phyloP scores from a whole-genome alignment of 2,797 vertebrate genomes.

The Acanthurus tractus region DNA sequence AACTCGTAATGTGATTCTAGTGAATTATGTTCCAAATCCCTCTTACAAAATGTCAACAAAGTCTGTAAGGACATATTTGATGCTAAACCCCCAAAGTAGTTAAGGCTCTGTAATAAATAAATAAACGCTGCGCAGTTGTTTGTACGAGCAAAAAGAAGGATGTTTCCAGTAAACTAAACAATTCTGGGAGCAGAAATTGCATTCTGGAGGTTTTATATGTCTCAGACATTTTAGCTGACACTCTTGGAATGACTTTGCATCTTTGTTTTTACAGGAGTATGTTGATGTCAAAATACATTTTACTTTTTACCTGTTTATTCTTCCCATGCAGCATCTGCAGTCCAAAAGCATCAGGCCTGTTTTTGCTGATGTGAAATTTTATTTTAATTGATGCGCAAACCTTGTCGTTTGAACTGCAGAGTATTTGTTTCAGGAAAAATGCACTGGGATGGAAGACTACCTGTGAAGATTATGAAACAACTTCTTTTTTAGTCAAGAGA shows the following conservation, averaged over 20 bases:
- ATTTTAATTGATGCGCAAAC: conserved; percentile 42
- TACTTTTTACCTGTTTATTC: conserved; percentile 28
- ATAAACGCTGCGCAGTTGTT: conserved; percentile 31
- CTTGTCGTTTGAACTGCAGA: conserved; percentile 12
- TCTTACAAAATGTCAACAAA: conserved; percentile 64
- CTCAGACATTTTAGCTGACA: conserved; percentile 17
- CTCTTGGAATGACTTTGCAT: conserved; percentile 17
- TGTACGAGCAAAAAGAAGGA: conserved; percentile 18
- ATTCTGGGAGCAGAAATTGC: neutral
- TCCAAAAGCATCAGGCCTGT: conserved; percentile 12
- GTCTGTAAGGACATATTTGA: conserved; percentile 48
- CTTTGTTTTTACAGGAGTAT: conserved; percentile 42
- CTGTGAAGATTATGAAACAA: conserved; percentile 5
- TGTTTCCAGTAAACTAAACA: conserved; percentile 34
- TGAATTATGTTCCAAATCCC: conserved; percentile 58
- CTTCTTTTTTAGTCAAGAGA: neutral
- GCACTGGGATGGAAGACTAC: conserved; percentile 33
- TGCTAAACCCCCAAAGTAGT: conserved; percentile 46
- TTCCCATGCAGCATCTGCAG: neutral
- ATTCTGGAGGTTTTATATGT: conserved; percentile 10
- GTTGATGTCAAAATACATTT: conserved; percentile 40
- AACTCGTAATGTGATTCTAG: conserved; percentile 45
- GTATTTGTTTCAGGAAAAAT: conserved; percentile 22
- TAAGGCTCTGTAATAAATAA: conserved; percentile 48
- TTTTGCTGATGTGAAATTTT: conserved; percentile 35